Percentiles rank a stretch among this genome's conserved stretches.
Evolutionary conservation across 2,797 vertebrate genomes (phyloP).

Genomic region (Aselliscus stoliczkanus): DNA sequence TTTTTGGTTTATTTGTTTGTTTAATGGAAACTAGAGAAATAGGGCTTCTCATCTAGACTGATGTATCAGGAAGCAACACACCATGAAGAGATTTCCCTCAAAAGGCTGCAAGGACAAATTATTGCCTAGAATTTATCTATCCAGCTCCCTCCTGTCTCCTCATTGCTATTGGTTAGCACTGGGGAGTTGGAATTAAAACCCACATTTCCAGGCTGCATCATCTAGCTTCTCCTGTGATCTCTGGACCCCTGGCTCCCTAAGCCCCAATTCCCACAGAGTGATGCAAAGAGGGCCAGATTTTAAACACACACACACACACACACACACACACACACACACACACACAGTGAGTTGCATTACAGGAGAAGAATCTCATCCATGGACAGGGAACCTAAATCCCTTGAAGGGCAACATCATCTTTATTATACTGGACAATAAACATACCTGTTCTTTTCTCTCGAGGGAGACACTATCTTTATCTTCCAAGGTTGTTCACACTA

Average conservation of each 20-base stretch:
- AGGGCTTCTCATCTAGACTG: not conserved
- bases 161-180: not conserved
- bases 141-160: not conserved
- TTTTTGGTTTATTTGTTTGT: not conserved
- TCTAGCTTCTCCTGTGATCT: not conserved
- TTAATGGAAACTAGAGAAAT: not conserved
- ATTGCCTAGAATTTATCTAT: not conserved
- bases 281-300: not conserved
- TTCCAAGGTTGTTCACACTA: not conserved
- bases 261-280: not conserved
- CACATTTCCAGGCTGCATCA: not conserved
- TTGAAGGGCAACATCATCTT: not conserved
- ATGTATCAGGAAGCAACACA: not conserved
- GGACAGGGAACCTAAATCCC: not conserved
- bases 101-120: not conserved
- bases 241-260: not conserved
- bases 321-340: not conserved
- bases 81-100: not conserved
- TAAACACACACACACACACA: not conserved
- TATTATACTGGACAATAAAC: not conserved
- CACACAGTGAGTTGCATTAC: not conserved
- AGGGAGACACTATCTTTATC: not conserved
- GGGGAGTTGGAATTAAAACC: not conserved
- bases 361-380: not conserved
- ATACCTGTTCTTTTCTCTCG: not conserved